Conservation (phyloP, 2,113 vertebrate species). For the Serilophus lunatus region DNA sequence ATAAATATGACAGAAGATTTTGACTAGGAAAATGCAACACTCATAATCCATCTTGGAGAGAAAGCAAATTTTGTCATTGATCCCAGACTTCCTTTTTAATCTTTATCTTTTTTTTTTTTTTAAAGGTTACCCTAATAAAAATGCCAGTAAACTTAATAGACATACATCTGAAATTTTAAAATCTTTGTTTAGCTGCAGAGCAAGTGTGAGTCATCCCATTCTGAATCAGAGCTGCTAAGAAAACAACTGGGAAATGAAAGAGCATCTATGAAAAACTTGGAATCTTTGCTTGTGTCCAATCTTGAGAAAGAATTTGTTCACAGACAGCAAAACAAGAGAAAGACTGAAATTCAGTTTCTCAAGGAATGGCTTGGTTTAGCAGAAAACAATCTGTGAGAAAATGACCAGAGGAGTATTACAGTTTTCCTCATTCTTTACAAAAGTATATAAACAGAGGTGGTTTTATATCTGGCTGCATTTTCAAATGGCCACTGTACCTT, state of each 20-base stretch:
- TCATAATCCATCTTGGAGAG: background rate
- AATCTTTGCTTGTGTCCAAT: conserved; percentile 69
- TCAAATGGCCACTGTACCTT: background rate
- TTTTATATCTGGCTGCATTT: background rate
- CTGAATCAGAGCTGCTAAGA: conserved; percentile 76
- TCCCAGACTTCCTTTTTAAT: background rate
- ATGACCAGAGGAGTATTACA: background rate
- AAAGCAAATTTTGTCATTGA: background rate
- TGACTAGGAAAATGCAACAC: background rate
- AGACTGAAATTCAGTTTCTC: conserved; percentile 76
- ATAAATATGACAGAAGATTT: background rate
- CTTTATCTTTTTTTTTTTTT: background rate
- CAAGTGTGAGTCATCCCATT: conserved; percentile 68
- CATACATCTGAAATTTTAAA: background rate
- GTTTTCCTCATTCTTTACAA: background rate
- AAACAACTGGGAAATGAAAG: conserved; percentile 79
- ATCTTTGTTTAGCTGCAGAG: conserved; percentile 68
- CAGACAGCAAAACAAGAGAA: conserved; percentile 74
- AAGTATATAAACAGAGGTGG: background rate
- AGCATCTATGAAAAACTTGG: conserved; percentile 73
- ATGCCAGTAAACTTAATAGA: background rate
- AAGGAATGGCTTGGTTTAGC: conserved; percentile 75
- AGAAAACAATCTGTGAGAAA: conserved; percentile 78
- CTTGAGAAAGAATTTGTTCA: conserved; percentile 72
- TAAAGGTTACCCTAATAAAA: background rate